These are phyloP conservation scores for Cataglyphis rosenhaueri DNA, from an alignment of 2,888 invertebrate species.

Conservation along the genomic window DNA sequence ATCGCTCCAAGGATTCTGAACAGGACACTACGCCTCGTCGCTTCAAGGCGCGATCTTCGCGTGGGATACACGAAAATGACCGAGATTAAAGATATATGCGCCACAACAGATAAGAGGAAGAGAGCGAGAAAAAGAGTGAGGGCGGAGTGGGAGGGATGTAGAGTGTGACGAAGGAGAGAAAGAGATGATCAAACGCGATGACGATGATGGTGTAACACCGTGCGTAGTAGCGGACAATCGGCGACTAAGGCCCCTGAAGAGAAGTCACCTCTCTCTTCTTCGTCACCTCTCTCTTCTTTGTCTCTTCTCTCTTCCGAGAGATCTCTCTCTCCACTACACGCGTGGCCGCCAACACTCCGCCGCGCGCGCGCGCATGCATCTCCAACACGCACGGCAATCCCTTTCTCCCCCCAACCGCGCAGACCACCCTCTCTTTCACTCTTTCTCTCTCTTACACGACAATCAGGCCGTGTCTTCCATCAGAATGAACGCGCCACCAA, in stretches of 20 bases:
- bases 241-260: constrained; percentile 78
- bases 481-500: constrained; percentile 57
- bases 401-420: constrained; percentile 41
- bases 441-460: constrained; percentile 16
- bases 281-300: constrained; percentile 72
- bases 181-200: constrained; percentile 53
- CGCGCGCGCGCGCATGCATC: constrained; percentile 70
- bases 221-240: constrained; percentile 81
- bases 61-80: constrained; percentile 56
- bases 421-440: constrained; percentile 51
- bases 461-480: constrained; percentile 31
- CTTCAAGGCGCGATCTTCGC: background rate
- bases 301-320: constrained; percentile 68
- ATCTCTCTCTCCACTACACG: constrained; percentile 65
- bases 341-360: constrained; percentile 67
- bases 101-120: constrained; percentile 78
- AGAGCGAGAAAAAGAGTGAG: constrained; percentile 35
- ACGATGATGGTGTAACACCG: constrained; percentile 77
- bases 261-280: constrained; percentile 79
- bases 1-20: constrained; percentile 10
- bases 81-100: constrained; percentile 54
- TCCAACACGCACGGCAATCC: constrained; percentile 64
- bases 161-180: constrained; percentile 52
- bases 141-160: constrained; percentile 30
- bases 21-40: constrained; percentile 8